Evolutionary conservation across 2,113 vertebrate genomes (phyloP).

Genomic region (Globicephala melas): DNA sequence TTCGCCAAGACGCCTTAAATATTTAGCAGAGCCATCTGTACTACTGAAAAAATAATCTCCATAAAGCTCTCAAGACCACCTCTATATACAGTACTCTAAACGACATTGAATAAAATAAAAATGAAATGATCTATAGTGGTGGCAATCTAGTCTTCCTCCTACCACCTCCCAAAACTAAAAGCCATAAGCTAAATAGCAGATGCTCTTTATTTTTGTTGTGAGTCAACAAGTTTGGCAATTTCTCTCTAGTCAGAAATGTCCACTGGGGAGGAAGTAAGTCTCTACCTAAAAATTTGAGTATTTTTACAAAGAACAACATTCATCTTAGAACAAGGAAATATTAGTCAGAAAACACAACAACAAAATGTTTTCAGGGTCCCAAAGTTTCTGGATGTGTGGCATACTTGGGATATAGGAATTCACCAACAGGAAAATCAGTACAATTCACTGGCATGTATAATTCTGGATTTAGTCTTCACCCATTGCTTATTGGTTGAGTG

Average conservation of each 20-base stretch:
- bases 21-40: constrained; percentile 52
- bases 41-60: constrained; percentile 3
- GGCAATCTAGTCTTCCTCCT: constrained; percentile 1
- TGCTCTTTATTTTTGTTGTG: constrained; percentile 27
- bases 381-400: neutral
- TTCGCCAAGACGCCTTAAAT: constrained; percentile 46
- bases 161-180: neutral
- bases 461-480: neutral
- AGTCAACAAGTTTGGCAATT: constrained; percentile 42
- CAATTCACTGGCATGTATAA: neutral
- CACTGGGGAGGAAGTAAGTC: neutral
- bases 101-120: neutral
- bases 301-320: neutral
- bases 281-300: constrained; percentile 31
- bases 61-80: constrained; percentile 19
- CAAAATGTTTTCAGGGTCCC: neutral
- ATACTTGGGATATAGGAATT: neutral
- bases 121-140: neutral
- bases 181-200: constrained; percentile 22
- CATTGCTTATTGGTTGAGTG: neutral
- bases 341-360: neutral
- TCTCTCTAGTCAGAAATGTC: constrained; percentile 31
- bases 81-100: neutral
- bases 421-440: neutral
- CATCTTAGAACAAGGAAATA: neutral